These are phyloP conservation scores for Drymonia ruficornis DNA, from an alignment of 2,888 invertebrate genomes.

Conservation along the genomic window DNA sequence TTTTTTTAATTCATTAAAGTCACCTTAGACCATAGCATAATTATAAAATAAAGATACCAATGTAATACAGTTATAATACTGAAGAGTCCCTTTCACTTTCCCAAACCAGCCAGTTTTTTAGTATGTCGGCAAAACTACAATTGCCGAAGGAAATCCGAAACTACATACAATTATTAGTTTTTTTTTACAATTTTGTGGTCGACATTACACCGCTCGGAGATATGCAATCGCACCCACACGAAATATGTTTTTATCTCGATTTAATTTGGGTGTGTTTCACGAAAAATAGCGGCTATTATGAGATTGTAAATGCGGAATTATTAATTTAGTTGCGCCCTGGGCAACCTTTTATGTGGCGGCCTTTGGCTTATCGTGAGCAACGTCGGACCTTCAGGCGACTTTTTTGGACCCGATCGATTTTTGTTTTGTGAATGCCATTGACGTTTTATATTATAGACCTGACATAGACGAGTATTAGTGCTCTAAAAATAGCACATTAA, in stretches of 20 bases:
- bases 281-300: constrained; percentile 51
- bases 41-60: no score
- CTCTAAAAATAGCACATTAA: no score
- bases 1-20: no score
- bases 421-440: no score
- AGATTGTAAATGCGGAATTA: constrained; percentile 50
- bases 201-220: constrained; percentile 11
- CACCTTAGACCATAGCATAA: no score
- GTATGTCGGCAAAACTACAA: neutral
- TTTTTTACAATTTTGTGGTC: constrained; percentile 17
- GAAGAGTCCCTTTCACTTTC: no score
- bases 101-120: no score
- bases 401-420: constrained; percentile 28
- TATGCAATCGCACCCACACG: constrained; percentile 48
- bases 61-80: neutral
- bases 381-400: constrained; percentile 23
- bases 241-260: constrained; percentile 46
- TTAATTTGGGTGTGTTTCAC: constrained; percentile 40
- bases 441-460: no score
- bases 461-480: no score
- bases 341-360: constrained; percentile 47
- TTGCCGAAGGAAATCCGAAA: neutral
- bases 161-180: neutral
- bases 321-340: constrained; percentile 55
- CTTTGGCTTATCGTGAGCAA: constrained; percentile 53